Evolutionary conservation across 2,797 vertebrate species (phyloP).

Genomic region (Myotis findleyi): DNA sequence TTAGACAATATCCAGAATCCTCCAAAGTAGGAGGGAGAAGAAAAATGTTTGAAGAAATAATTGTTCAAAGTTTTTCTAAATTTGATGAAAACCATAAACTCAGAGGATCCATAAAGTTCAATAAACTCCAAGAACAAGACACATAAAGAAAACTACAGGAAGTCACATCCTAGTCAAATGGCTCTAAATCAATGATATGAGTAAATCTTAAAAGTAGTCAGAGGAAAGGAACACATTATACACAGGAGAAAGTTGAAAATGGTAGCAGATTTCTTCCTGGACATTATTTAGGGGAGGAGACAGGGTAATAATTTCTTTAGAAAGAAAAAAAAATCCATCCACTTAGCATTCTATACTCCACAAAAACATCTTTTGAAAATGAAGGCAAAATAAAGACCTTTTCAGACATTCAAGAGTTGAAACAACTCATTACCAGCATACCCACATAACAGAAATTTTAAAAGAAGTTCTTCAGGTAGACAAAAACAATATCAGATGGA

Average conservation of each 20-base stretch:
- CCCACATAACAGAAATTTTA: background rate
- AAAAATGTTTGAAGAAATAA: background rate
- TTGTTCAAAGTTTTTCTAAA: background rate
- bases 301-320: background rate
- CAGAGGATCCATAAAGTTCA: background rate
- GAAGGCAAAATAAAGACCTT: slow-evolving; percentile 16
- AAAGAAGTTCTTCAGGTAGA: background rate
- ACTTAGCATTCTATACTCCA: background rate
- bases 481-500: background rate
- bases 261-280: background rate
- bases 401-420: background rate
- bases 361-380: background rate
- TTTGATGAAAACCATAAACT: background rate
- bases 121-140: background rate
- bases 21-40: background rate
- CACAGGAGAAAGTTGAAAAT: background rate
- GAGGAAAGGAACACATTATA: background rate
- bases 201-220: background rate
- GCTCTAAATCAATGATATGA: background rate
- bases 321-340: background rate
- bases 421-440: background rate
- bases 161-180: background rate
- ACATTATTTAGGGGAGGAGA: background rate
- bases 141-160: background rate
- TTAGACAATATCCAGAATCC: background rate